These are phyloP conservation scores for Toxotes lorentzi DNA, from an alignment of 2,797 vertebrate species.

Conservation along the genomic window DNA sequence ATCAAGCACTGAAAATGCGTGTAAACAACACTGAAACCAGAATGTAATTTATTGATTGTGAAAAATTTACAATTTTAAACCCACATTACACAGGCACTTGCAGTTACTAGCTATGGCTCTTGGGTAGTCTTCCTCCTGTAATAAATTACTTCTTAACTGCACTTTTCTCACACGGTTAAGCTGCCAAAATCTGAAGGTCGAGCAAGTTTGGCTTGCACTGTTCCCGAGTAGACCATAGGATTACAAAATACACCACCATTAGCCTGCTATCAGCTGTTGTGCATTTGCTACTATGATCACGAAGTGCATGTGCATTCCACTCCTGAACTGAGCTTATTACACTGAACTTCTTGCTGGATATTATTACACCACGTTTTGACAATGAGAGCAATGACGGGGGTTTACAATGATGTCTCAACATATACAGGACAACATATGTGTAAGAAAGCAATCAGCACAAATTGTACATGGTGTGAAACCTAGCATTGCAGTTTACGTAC, in stretches of 20 bases:
- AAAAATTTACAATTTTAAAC: not conserved
- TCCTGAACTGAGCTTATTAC: slow-evolving; percentile 7
- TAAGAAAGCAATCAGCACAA: not conserved
- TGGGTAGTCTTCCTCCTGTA: not conserved
- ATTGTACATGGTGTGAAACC: not conserved
- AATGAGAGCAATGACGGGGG: not conserved
- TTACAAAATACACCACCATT: slow-evolving; percentile 6
- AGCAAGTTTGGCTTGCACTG: slow-evolving; percentile 31
- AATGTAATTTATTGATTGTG: slow-evolving; percentile 49
- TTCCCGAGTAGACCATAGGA: slow-evolving; percentile 6
- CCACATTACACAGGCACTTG: not conserved
- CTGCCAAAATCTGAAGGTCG: slow-evolving; percentile 27
- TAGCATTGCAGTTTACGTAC: slow-evolving; percentile 27
- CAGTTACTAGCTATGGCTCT: not conserved
- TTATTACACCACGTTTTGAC: not conserved
- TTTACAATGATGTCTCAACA: not conserved
- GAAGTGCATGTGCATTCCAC: not conserved
- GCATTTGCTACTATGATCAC: not conserved
- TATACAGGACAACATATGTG: not conserved
- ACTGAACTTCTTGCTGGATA: slow-evolving; percentile 12
- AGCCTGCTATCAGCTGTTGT: slow-evolving; percentile 15
- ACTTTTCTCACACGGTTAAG: not conserved
- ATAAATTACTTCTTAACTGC: not conserved
- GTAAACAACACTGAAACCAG: slow-evolving; percentile 37
- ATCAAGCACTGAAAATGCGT: slow-evolving; percentile 51